Conservation (phyloP, 2,113 vertebrate species). For the Pygoscelis antarcticus region DNA sequence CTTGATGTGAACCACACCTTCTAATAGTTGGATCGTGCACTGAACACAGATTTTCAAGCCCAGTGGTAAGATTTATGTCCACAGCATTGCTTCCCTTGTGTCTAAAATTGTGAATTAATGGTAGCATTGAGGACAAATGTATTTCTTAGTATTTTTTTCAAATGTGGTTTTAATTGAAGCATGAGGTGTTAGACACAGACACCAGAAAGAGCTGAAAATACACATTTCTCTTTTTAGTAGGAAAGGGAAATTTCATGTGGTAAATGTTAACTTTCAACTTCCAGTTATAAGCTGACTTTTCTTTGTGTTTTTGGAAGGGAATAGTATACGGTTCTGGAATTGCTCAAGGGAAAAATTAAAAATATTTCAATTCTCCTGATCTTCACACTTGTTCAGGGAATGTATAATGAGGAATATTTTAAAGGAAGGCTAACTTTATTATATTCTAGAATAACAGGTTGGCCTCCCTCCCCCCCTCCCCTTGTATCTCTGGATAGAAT, state of each 20-base stretch:
- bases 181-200: background rate
- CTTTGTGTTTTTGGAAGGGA: background rate
- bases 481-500: background rate
- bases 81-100: background rate
- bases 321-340: background rate
- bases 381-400: background rate
- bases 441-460: background rate
- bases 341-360: background rate
- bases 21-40: background rate
- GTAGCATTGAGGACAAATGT: background rate
- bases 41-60: background rate
- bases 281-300: background rate
- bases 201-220: background rate
- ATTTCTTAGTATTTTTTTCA: background rate
- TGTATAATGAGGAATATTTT: background rate
- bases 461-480: accelerated
- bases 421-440: background rate
- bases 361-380: background rate
- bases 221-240: background rate
- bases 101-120: background rate
- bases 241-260: background rate
- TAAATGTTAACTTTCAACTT: background rate
- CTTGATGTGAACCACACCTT: background rate
- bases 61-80: background rate
- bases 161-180: background rate